Percentiles rank a stretch among this genome's conserved stretches.
phyloP scores from a whole-genome alignment of 2,888 invertebrate genomes.

The Abrostola tripartita region DNA sequence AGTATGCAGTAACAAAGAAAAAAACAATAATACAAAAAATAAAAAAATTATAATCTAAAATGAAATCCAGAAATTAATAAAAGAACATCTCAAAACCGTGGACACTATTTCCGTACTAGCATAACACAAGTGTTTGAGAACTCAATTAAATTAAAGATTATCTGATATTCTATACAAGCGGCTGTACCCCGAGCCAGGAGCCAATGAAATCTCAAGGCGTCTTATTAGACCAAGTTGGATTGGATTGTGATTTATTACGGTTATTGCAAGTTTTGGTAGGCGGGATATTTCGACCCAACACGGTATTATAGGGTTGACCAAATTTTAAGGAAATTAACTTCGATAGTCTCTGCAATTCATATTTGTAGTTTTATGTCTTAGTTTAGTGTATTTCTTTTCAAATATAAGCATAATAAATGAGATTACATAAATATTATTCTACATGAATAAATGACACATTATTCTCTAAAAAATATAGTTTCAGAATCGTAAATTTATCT shows the following conservation, averaged over 20 bases:
- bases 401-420: too few relatives aligned
- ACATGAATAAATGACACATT: too few relatives aligned
- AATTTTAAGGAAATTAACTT: constrained; percentile 70
- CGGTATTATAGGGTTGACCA: constrained; percentile 64
- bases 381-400: too few relatives aligned
- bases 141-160: constrained; percentile 76
- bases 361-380: constrained; percentile 42
- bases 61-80: not conserved
- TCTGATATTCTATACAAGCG: constrained; percentile 64
- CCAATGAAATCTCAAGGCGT: constrained; percentile 67
- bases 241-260: constrained; percentile 81
- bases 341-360: constrained; percentile 61
- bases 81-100: constrained; percentile 8
- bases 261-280: constrained; percentile 74
- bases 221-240: constrained; percentile 80
- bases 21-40: too few relatives aligned
- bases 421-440: too few relatives aligned
- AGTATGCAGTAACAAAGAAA: too few relatives aligned
- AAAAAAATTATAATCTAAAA: not conserved
- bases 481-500: too few relatives aligned
- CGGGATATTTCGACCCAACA: constrained; percentile 63
- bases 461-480: not conserved
- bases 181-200: constrained; percentile 25
- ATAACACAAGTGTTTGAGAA: constrained; percentile 62
- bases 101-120: constrained; percentile 25